phyloP scores from a whole-genome alignment of 2,888 invertebrate species.

The Adelphocoris suturalis region DNA sequence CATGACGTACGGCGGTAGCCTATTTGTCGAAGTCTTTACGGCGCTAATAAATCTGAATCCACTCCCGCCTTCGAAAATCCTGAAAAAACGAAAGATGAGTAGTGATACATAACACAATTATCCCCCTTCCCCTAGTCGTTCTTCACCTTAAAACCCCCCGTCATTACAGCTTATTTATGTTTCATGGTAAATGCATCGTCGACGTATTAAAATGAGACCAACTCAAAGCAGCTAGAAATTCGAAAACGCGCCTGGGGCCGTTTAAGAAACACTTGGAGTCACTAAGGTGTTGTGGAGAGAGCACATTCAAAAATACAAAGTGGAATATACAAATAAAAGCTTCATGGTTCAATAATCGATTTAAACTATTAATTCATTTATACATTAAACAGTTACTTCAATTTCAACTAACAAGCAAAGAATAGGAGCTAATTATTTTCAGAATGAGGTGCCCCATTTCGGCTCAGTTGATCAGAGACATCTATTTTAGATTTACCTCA shows the following conservation, averaged over 20 bases:
- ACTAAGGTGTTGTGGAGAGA: too few relatives aligned
- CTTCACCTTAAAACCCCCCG: constrained; percentile 15
- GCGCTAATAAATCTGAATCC: constrained; percentile 17
- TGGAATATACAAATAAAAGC: too few relatives aligned
- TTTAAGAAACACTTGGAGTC: neutral
- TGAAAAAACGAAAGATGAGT: neutral
- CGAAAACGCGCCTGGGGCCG: constrained; percentile 18
- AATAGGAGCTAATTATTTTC: too few relatives aligned
- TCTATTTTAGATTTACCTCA: too few relatives aligned
- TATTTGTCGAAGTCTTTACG: constrained; percentile 25
- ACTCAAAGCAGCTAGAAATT: constrained; percentile 19
- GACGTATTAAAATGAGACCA: constrained; percentile 32
- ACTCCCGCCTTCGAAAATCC: neutral
- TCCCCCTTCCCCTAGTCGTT: constrained; percentile 17
- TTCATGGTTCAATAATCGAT: too few relatives aligned
- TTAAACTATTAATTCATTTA: too few relatives aligned
- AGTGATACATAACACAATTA: constrained; percentile 35
- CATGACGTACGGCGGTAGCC: constrained; percentile 25
- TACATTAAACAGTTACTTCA: too few relatives aligned
- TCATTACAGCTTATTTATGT: constrained; percentile 24
- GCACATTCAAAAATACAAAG: too few relatives aligned
- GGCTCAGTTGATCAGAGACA: too few relatives aligned
- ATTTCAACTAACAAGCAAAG: too few relatives aligned
- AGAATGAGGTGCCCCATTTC: too few relatives aligned
- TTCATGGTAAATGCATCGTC: constrained; percentile 17